Evolutionary conservation across 2,113 vertebrate genomes (phyloP), one percentile per base, ranked within the genome.

Genomic region (Otocyon megalotis): DNA sequence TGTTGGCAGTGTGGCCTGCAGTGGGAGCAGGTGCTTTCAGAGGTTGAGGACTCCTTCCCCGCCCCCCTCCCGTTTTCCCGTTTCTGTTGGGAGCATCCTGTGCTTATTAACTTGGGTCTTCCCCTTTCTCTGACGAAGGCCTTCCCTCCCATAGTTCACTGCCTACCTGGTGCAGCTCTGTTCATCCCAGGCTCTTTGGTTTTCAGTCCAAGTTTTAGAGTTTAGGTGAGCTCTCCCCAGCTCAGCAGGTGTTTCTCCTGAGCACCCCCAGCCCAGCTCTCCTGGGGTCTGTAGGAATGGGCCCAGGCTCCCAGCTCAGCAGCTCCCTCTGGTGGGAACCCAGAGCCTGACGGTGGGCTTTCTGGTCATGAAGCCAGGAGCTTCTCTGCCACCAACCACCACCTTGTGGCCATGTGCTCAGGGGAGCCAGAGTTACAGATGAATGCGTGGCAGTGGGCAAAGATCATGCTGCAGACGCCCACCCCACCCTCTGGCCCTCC

Each of bases 321-420:
- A 76, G 84, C 86, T 97, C 98, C 98, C 98, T 98, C 98, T 98
- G 0, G 88, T 86, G 60, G 30, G 72, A 37, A 67, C 89, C 56
- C 76, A 87, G 82, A 97, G 11, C 17, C 24, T 72, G 80, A 28
- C 48, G 32, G 5, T 26, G 15, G 58, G 53, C n/a, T 67, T 67
- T 58, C 43, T 32, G 76, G 20, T 48, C 37, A 24, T 28, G 79
- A 56, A 87, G 30, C 14, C 10, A 22, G 60, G 72, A 32, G 43
- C 37, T 54, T 62, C 22, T 37, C 4, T 4, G 28, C 8, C 30
- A 0, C 10, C 8, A 67, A 48, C 67, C 8, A 48, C 32, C 8
- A 30, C 77, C 16, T 76, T 15, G 3, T 22, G 65, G 26, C 58
- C 43, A 1, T 53, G 28, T 17, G 6, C n/a, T 15, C 22, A 26